These are phyloP conservation scores for Guaruba guarouba DNA, from an alignment of 2,113 vertebrate species.

Conservation along the genomic window DNA sequence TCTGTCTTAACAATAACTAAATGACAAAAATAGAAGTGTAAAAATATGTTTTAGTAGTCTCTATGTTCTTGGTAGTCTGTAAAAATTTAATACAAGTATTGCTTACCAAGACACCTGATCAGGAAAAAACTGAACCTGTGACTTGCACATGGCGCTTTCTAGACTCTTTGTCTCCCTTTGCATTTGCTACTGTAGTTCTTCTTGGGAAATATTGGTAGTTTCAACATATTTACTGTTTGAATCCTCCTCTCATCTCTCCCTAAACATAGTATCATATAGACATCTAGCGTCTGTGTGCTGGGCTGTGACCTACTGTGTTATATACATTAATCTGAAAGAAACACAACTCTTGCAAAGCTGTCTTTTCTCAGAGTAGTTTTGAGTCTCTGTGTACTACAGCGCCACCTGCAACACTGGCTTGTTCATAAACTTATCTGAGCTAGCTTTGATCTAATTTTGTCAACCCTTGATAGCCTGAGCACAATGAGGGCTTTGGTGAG, in stretches of 20 bases:
- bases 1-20: neutral
- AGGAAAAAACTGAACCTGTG: neutral
- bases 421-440: neutral
- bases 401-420: neutral
- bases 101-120: neutral
- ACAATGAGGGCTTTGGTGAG: neutral
- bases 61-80: neutral
- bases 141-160: neutral
- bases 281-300: neutral
- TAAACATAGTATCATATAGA: neutral
- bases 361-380: neutral
- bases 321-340: neutral
- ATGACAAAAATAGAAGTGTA: neutral
- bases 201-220: neutral
- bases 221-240: neutral
- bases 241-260: neutral
- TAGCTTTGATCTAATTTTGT: neutral
- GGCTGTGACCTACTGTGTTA: neutral
- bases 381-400: rapidly evolving
- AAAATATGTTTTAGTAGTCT: neutral
- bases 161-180: neutral
- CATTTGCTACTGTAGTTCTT: neutral
- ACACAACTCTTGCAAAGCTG: neutral
- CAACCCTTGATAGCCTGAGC: neutral
- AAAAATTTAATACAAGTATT: neutral